Evolutionary conservation across 2,888 invertebrate genomes (phyloP).

Genomic region (Buathra laborator): DNA sequence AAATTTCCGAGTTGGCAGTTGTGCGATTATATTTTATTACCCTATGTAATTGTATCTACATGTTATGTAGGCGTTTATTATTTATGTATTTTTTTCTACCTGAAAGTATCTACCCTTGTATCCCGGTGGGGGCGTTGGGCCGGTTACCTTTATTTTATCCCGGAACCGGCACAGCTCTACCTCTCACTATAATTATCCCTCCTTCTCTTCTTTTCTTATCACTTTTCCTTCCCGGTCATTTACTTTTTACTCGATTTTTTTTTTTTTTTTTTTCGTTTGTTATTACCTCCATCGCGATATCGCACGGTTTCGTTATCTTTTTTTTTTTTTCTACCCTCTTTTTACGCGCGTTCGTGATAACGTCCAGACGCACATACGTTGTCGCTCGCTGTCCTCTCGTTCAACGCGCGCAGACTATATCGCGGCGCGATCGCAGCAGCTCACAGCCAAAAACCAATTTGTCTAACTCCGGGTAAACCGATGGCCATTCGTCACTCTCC

Average conservation of each 20-base stretch:
- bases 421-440: conserved; percentile 75
- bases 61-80: conserved; percentile 75
- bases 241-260: conserved; percentile 16
- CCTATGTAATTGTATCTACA: conserved; percentile 61
- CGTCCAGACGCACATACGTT: conserved; percentile 31
- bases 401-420: conserved; percentile 38
- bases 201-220: conserved; percentile 13
- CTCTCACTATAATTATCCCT: conserved; percentile 50
- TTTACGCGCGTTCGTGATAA: conserved; percentile 58
- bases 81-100: conserved; percentile 72
- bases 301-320: not conserved
- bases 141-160: conserved; percentile 49
- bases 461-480: conserved; percentile 64
- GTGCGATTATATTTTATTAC: conserved; percentile 52
- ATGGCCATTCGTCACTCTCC: conserved; percentile 55
- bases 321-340: conserved; percentile 48
- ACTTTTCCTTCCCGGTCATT: conserved; percentile 29
- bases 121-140: conserved; percentile 79
- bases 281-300: conserved; percentile 1
- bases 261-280: conserved; percentile 16
- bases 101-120: conserved; percentile 83
- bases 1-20: conserved; percentile 39
- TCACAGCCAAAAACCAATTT: conserved; percentile 80
- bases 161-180: conserved; percentile 48
- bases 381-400: conserved; percentile 48